Evolutionary conservation across 92 coral and sea anemone genomes (phyloP).

Genomic region (Paramuricea clavata): DNA sequence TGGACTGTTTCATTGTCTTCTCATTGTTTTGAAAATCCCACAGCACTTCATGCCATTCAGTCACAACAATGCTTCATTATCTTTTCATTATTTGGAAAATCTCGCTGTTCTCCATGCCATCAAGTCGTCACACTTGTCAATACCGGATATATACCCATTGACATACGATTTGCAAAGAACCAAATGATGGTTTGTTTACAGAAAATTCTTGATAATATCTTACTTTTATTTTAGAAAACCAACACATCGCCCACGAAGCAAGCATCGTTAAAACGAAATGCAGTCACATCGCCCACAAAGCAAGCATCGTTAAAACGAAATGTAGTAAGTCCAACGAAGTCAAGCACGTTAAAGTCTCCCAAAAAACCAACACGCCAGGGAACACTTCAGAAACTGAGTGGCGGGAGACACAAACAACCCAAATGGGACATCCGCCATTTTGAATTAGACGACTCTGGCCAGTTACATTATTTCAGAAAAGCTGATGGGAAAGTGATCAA

Average conservation of each 20-base stretch:
- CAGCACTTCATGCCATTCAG: too few relatives aligned
- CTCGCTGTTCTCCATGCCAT: too few relatives aligned
- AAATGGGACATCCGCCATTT: constrained; percentile 97
- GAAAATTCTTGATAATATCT: not conserved
- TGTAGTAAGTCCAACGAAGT: not conserved
- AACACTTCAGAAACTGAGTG: constrained; percentile 86
- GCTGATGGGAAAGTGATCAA: constrained; percentile 89
- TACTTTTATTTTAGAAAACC: not conserved
- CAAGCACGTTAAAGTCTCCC: constrained; percentile 15
- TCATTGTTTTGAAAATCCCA: too few relatives aligned
- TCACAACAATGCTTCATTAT: too few relatives aligned
- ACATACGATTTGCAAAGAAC: too few relatives aligned
- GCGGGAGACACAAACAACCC: constrained; percentile 89
- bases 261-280: constrained; percentile 7
- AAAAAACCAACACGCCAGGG: constrained; percentile 86
- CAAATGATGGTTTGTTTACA: too few relatives aligned
- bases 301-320: constrained; percentile 12
- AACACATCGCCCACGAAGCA: not conserved
- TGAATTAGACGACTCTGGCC: constrained; percentile 87
- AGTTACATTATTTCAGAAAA: constrained; percentile 87
- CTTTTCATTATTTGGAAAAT: too few relatives aligned
- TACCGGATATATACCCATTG: too few relatives aligned
- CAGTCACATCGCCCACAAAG: not conserved
- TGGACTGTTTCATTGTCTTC: too few relatives aligned
- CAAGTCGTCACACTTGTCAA: too few relatives aligned